Evolutionary conservation across 2,888 invertebrate genomes (phyloP).

Genomic region (Drosophila dives): DNA sequence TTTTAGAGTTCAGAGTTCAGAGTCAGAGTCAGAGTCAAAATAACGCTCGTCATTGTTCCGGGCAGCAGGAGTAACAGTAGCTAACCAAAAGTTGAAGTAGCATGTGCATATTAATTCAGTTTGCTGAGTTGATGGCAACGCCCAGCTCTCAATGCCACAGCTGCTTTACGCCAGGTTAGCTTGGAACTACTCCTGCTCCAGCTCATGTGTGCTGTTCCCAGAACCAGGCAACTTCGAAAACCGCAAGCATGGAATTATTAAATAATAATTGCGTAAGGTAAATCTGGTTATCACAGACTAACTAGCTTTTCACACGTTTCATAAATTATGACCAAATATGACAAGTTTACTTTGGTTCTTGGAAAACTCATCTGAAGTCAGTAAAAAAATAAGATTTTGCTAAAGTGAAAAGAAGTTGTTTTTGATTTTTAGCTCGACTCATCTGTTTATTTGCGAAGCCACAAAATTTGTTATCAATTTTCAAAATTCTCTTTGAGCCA

Average conservation of each 20-base stretch:
- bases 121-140: constrained; percentile 28
- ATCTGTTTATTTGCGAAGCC: neutral
- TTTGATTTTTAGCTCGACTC: neutral
- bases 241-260: neutral
- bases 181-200: constrained; percentile 58
- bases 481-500: neutral
- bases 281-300: neutral
- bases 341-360: neutral
- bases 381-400: neutral
- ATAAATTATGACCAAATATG: neutral
- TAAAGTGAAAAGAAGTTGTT: neutral
- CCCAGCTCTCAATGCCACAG: constrained; percentile 32
- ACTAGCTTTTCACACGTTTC: neutral
- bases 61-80: constrained; percentile 26
- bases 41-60: constrained; percentile 69
- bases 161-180: constrained; percentile 69
- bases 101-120: constrained; percentile 74
- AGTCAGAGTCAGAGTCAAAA: constrained; percentile 19
- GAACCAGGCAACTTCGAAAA: neutral
- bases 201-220: constrained; percentile 40
- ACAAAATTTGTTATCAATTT: neutral
- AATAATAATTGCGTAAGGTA: neutral
- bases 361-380: neutral
- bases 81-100: constrained; percentile 58
- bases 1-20: constrained; percentile 22